Percentiles rank a stretch among this genome's conserved stretches.
These are phyloP conservation scores for Tetraodon nigroviridis DNA, from an alignment of 2,113 vertebrate species.

Conservation along the genomic window DNA sequence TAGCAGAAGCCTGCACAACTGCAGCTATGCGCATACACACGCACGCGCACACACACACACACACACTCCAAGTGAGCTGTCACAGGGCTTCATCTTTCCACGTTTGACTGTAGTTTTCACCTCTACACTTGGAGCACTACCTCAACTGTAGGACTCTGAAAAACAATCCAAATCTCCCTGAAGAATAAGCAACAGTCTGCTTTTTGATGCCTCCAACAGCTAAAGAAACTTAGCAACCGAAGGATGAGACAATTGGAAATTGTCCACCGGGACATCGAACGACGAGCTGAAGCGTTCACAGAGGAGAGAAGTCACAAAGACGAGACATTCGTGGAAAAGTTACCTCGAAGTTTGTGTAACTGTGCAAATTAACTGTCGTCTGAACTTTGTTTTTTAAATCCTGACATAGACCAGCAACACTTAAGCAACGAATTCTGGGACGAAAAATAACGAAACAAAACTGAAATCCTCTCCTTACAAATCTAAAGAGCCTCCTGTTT, in stretches of 20 bases:
- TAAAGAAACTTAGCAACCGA: slow-evolving; percentile 29
- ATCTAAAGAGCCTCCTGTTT: slow-evolving; percentile 2
- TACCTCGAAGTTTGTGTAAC: no score
- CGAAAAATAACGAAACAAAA: background rate
- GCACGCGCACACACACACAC: slow-evolving; percentile 19
- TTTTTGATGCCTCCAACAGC: slow-evolving; percentile 16
- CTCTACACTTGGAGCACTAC: slow-evolving; percentile 34
- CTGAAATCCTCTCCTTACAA: background rate
- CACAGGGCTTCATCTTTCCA: slow-evolving; percentile 15
- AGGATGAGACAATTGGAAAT: slow-evolving; percentile 21
- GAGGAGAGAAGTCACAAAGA: background rate
- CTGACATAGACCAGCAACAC: no score
- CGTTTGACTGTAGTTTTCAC: slow-evolving; percentile 2
- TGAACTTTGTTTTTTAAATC: background rate
- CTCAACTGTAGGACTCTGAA: slow-evolving; percentile 34
- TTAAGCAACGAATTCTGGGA: background rate
- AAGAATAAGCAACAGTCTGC: slow-evolving; percentile 36
- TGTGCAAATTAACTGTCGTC: background rate
- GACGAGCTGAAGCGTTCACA: slow-evolving; percentile 6
- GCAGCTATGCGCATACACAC: slow-evolving; percentile 7
- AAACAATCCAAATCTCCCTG: slow-evolving; percentile 52
- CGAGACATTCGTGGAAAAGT: background rate
- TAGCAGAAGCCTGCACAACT: slow-evolving; percentile 1
- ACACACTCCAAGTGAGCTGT: slow-evolving; percentile 10
- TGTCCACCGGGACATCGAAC: background rate